Conservation (phyloP, 2,888 invertebrate species). For the Drosophila sordidula region DNA sequence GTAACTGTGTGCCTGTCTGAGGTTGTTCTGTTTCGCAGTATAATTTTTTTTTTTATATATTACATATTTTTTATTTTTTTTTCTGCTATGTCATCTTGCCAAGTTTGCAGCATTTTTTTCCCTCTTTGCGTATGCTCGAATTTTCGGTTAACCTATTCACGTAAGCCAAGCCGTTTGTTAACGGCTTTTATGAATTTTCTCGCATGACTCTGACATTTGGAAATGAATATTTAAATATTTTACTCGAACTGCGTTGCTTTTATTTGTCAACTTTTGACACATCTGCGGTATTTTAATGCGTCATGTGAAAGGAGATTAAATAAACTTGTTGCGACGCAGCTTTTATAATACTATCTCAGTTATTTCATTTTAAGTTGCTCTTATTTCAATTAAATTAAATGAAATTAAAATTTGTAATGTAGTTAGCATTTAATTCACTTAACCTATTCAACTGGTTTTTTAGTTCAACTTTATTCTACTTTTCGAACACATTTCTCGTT, state of each 20-base stretch:
- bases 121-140: slow-evolving; percentile 1
- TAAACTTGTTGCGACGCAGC: neutral
- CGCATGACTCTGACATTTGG: slow-evolving; percentile 48
- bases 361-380: neutral
- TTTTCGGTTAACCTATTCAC: slow-evolving; percentile 28
- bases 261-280: slow-evolving; percentile 15
- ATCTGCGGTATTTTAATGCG: slow-evolving; percentile 2
- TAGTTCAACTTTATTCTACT: neutral
- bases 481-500: too few relatives aligned
- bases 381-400: neutral
- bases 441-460: neutral
- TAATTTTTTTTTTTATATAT: slow-evolving; percentile 2
- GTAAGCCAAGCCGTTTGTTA: slow-evolving; percentile 31
- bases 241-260: neutral
- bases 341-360: neutral
- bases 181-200: slow-evolving; percentile 13
- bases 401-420: neutral
- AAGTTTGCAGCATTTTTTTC: slow-evolving; percentile 11
- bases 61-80: neutral
- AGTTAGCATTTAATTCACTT: neutral
- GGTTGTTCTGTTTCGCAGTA: slow-evolving; percentile 3
- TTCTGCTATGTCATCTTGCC: slow-evolving; percentile 5
- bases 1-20: slow-evolving; percentile 2
- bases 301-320: slow-evolving; percentile 5
- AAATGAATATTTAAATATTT: slow-evolving; percentile 33